Percentiles rank a stretch among this genome's conserved stretches.
phyloP scores from a whole-genome alignment of 2,797 vertebrate species.

The Orestias chungarensis region DNA sequence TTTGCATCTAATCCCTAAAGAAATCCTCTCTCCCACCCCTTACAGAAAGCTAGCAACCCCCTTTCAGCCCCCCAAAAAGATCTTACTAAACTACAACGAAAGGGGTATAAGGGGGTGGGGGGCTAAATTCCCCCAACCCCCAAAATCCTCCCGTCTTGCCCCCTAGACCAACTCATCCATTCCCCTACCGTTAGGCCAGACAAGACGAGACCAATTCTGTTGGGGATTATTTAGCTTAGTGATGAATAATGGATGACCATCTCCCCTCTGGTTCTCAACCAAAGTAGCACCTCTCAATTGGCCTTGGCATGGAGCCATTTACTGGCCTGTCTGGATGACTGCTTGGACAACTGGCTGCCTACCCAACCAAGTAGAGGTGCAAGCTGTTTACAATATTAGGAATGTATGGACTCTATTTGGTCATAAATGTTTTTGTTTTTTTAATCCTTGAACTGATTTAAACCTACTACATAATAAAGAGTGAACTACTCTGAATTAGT shows the following conservation, averaged over 20 bases:
- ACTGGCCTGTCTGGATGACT: slow-evolving; percentile 73
- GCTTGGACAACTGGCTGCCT: slow-evolving; percentile 57
- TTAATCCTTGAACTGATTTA: background rate
- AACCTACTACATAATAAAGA: slow-evolving; percentile 5
- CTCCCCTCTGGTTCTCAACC: slow-evolving; percentile 81
- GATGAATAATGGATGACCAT: slow-evolving; percentile 86
- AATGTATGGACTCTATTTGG: slow-evolving; percentile 57
- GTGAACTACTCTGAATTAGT: background rate
- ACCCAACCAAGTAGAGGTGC: slow-evolving; percentile 59
- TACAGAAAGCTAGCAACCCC: slow-evolving; percentile 65
- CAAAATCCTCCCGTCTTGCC: slow-evolving; percentile 70
- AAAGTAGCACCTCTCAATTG: slow-evolving; percentile 81
- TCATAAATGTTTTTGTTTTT: slow-evolving; percentile 27
- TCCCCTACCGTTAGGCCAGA: slow-evolving; percentile 78
- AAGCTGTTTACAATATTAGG: slow-evolving; percentile 66
- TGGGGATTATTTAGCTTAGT: slow-evolving; percentile 84
- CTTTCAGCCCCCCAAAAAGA: slow-evolving; percentile 70
- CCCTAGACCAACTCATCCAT: slow-evolving; percentile 78
- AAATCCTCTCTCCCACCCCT: slow-evolving; percentile 60
- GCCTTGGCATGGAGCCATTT: slow-evolving; percentile 80
- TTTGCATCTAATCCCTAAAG: slow-evolving; percentile 85
- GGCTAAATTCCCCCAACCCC: slow-evolving; percentile 61
- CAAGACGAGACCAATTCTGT: slow-evolving; percentile 81
- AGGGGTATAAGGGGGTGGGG: slow-evolving; percentile 37
- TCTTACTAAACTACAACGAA: slow-evolving; percentile 57